These are phyloP conservation scores for Notodonta ziczac DNA, from an alignment of 2,888 invertebrate species.

Conservation along the genomic window DNA sequence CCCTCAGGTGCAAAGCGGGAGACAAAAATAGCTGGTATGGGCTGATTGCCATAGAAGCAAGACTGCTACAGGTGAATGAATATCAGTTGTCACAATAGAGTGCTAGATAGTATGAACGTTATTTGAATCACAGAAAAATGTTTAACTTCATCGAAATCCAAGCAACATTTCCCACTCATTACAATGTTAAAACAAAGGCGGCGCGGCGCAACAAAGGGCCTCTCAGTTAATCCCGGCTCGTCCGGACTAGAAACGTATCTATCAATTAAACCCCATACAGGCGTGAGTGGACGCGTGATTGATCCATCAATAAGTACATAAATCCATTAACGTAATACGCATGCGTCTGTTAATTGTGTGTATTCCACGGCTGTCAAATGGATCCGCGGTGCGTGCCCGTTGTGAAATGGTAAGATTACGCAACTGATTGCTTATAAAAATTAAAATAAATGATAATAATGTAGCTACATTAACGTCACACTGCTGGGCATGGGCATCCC, in stretches of 20 bases:
- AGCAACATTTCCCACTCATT: background rate
- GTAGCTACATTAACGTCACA: too few relatives aligned
- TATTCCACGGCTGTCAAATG: slow-evolving; percentile 70
- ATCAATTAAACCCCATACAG: slow-evolving; percentile 68
- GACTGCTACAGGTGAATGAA: too few relatives aligned
- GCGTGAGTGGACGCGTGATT: slow-evolving; percentile 72
- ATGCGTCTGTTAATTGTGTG: slow-evolving; percentile 74
- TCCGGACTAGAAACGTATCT: slow-evolving; percentile 59
- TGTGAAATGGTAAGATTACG: background rate
- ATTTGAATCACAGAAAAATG: too few relatives aligned
- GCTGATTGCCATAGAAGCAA: too few relatives aligned
- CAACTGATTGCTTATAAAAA: too few relatives aligned
- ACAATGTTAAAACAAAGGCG: slow-evolving; percentile 35
- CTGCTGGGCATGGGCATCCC: too few relatives aligned
- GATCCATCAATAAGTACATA: slow-evolving; percentile 82
- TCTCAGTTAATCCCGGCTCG: slow-evolving; percentile 34
- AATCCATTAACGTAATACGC: slow-evolving; percentile 79
- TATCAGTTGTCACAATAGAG: too few relatives aligned
- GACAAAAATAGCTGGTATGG: too few relatives aligned
- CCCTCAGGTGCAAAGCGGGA: too few relatives aligned
- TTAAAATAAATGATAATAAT: too few relatives aligned
- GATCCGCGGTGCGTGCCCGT: background rate
- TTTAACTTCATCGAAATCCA: too few relatives aligned
- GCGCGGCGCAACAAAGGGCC: slow-evolving; percentile 50
- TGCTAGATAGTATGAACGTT: too few relatives aligned